Percentiles rank a stretch among this genome's conserved stretches.
Evolutionary conservation across 1,140 invertebrate species (phyloP).

Genomic region (Rhagoletis zephyria): DNA sequence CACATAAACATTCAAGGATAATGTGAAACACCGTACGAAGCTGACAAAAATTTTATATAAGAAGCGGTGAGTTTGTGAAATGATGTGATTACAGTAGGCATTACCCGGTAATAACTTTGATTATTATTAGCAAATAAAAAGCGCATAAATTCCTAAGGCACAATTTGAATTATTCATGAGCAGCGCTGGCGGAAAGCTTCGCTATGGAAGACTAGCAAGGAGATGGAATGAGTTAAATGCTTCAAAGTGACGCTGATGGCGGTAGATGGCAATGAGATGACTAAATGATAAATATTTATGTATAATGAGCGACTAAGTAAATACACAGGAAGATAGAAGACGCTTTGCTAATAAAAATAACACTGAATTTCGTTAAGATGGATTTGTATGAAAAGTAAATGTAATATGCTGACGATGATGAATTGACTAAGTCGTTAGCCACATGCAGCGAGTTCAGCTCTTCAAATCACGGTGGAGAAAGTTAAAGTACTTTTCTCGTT

Average conservation of each 20-base stretch:
- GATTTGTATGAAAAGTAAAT: too few relatives aligned
- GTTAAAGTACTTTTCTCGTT: too few relatives aligned
- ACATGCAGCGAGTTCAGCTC: too few relatives aligned
- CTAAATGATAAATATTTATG: not conserved
- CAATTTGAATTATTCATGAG: slow-evolving; percentile 31
- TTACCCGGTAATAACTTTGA: slow-evolving; percentile 46
- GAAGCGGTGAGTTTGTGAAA: not conserved
- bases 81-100: slow-evolving; percentile 13
- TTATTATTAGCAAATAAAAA: slow-evolving; percentile 47
- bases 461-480: too few relatives aligned
- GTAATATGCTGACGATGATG: too few relatives aligned
- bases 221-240: not conserved
- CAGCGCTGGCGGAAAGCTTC: not conserved
- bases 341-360: too few relatives aligned
- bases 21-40: too few relatives aligned
- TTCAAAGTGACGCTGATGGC: not conserved
- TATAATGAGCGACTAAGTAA: not conserved
- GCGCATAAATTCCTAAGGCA: slow-evolving; percentile 10
- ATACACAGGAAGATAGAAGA: too few relatives aligned
- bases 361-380: too few relatives aligned
- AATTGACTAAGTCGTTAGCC: too few relatives aligned
- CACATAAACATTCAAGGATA: too few relatives aligned
- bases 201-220: not conserved
- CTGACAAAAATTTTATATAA: not conserved
- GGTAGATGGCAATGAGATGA: not conserved